A percentile compares a stretch with the other conserved stretches of the same genome.
These are phyloP conservation scores for Spondyliosoma cantharus DNA, from an alignment of 2,797 vertebrate species.

Conservation along the genomic window DNA sequence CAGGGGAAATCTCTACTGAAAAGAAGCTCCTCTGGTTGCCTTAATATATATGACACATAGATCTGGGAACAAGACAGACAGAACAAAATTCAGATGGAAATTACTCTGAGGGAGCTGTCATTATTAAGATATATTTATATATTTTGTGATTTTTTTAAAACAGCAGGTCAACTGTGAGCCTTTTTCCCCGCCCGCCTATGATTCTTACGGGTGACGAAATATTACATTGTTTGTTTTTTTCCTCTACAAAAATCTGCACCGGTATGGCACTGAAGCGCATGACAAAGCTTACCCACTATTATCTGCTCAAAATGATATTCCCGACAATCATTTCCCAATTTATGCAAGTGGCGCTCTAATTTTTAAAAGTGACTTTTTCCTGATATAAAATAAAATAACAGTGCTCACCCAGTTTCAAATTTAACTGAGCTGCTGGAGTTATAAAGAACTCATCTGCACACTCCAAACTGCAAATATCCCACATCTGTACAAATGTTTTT, in stretches of 20 bases:
- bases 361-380: background rate
- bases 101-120: background rate
- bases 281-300: background rate
- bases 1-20: slow-evolving; percentile 50
- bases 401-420: too few relatives aligned
- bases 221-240: background rate
- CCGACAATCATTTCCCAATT: slow-evolving; percentile 1
- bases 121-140: slow-evolving; percentile 34
- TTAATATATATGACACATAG: slow-evolving; percentile 16
- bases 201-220: background rate
- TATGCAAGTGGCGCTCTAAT: background rate
- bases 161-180: background rate
- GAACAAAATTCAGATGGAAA: background rate
- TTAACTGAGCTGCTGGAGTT: too few relatives aligned
- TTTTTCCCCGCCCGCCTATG: background rate
- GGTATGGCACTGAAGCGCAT: too few relatives aligned
- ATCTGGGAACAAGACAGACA: slow-evolving; percentile 5
- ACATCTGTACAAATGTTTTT: too few relatives aligned
- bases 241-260: background rate
- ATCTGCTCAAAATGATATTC: background rate
- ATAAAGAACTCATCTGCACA: too few relatives aligned
- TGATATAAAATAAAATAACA: too few relatives aligned
- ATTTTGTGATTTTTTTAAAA: background rate
- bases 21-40: slow-evolving; percentile 9
- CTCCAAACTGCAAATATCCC: too few relatives aligned